Evolutionary conservation across 23 tunicate species (phyloP), one percentile per base, ranked within the genome.

Genomic region (Trididemnum miniatum): DNA sequence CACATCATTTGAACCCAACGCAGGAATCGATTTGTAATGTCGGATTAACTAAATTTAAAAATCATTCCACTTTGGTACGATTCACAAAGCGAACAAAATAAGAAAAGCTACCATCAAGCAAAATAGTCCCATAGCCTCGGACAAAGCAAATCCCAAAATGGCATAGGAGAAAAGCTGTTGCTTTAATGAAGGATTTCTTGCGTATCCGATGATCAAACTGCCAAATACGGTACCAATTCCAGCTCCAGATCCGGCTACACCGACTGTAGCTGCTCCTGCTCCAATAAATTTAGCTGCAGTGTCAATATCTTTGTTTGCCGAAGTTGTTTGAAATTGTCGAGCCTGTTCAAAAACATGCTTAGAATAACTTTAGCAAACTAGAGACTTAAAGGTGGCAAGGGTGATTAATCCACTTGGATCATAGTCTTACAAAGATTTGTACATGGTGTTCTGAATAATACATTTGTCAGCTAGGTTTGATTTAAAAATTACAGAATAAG

Each of bases 71-170:
- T 7, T 15, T 44, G 9, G 9, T 7, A 9, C 9, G 15, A 44
- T 7, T 66, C 90, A 96, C 40, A 96, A 83, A 76, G 97, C 99
- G 35, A 96, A 96, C 64, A 96, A 73, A 79, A 96, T 96, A 83
- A 96, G 79, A 87, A 96, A 96, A 78, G 99, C 99, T 67, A 96
- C 88, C 99, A 96, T 96, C 65, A 96, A 83, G 76, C 97, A 96
- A 85, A 96, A 96, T 5, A 96, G 99, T 31, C 99, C 99, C 99
- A 96, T 96, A 80, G 99, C 99, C 87, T 96, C 99, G 20, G 99
- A 96, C 84, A 96, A 72, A 50, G 99, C 99, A 77, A 96, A 96
- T 5, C 99, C 99, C 44, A 96, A 86, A 81, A 96, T 96, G 80
- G 99, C 94, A 72, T 91, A 96, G 18, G 99, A 91, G 85, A 96